These are phyloP conservation scores for Ginglymostoma cirratum DNA, from an alignment of 2,113 vertebrate genomes.

Conservation along the genomic window DNA sequence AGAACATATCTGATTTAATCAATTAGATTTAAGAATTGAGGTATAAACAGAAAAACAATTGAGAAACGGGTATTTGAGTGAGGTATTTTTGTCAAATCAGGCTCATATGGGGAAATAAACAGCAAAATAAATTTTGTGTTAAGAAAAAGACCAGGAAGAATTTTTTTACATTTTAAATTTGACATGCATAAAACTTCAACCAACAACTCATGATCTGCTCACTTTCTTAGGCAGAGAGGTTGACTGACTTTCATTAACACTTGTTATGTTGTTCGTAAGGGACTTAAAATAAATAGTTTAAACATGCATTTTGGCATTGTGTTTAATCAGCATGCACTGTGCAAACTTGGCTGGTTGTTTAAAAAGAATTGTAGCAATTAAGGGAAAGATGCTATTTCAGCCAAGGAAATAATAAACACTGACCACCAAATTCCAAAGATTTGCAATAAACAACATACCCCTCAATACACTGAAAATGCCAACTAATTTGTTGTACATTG, in stretches of 20 bases:
- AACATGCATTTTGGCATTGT: background rate
- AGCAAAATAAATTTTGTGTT: background rate
- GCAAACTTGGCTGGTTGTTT: background rate
- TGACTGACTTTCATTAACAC: background rate
- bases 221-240: background rate
- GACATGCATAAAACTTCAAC: too few species aligned
- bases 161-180: background rate
- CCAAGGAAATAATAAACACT: background rate
- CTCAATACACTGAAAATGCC: background rate
- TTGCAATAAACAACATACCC: background rate
- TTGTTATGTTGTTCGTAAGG: background rate
- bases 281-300: background rate
- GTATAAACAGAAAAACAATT: background rate
- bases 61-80: background rate
- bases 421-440: background rate
- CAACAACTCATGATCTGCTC: background rate
- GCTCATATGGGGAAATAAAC: background rate
- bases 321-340: background rate
- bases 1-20: background rate
- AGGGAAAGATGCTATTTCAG: background rate
- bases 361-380: background rate
- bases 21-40: background rate
- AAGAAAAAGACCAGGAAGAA: background rate
- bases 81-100: background rate
- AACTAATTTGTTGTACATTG: background rate